Conservation (phyloP, 2,888 invertebrate genomes). For the Athalia cordata region DNA sequence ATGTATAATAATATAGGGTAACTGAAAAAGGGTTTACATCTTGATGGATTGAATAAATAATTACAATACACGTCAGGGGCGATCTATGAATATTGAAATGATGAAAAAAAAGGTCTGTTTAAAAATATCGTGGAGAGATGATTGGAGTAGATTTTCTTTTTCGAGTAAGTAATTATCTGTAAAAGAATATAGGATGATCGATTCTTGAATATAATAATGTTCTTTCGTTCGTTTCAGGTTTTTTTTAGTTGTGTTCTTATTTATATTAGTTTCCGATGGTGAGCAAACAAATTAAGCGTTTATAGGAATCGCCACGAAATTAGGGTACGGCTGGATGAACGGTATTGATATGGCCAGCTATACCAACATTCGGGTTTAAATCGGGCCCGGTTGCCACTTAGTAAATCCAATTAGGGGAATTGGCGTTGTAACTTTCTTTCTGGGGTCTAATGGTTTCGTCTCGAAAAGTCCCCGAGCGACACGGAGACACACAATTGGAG, state of each 20-base stretch:
- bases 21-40: not conserved
- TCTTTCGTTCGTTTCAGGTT: not conserved
- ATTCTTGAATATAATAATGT: not conserved
- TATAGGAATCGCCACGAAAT: conserved; percentile 19
- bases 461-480: not conserved
- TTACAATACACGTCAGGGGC: not conserved
- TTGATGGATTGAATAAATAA: not conserved
- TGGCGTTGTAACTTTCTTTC: conserved; percentile 29
- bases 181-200: too few species aligned
- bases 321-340: conserved; percentile 9
- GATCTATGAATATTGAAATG: not conserved
- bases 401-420: conserved; percentile 37
- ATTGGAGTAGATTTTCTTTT: too few species aligned
- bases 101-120: not conserved
- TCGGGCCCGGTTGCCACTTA: conserved; percentile 24
- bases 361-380: not conserved
- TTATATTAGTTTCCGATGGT: not conserved
- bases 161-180: too few species aligned
- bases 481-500: conserved; percentile 27
- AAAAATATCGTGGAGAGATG: too few species aligned
- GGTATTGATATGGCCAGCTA: conserved; percentile 11
- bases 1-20: not conserved
- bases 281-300: conserved; percentile 2
- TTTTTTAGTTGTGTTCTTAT: not conserved
- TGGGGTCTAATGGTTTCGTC: not conserved